Percentiles rank a stretch among this genome's conserved stretches.
Conservation (phyloP, 2,888 invertebrate species). For the Leucophenga maculata region DNA sequence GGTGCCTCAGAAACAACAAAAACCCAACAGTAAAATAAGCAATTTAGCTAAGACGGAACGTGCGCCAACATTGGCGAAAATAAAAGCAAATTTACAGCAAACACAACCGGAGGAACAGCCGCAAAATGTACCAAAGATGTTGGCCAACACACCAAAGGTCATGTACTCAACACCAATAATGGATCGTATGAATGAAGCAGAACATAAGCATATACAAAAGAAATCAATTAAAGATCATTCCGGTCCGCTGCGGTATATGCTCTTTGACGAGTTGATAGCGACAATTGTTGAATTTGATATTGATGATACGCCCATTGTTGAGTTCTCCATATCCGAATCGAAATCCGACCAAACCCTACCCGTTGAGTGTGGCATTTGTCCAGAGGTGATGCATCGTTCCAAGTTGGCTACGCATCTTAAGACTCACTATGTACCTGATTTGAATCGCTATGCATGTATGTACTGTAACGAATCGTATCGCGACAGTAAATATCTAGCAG, state of each 20-base stretch:
- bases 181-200: no score
- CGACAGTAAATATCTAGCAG: slow-evolving; percentile 66
- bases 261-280: slow-evolving; percentile 65
- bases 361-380: slow-evolving; percentile 66
- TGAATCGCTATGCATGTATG: slow-evolving; percentile 63
- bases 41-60: background rate
- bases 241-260: slow-evolving; percentile 59
- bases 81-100: background rate
- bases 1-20: no score
- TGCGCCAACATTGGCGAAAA: background rate
- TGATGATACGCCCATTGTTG: slow-evolving; percentile 62
- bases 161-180: background rate
- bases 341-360: slow-evolving; percentile 59
- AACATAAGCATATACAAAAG: slow-evolving; percentile 23
- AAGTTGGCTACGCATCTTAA: slow-evolving; percentile 60
- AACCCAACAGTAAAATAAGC: background rate
- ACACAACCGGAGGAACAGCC: background rate
- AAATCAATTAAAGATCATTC: slow-evolving; percentile 51
- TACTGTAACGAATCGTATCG: slow-evolving; percentile 65
- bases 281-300: slow-evolving; percentile 66
- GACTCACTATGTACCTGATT: slow-evolving; percentile 58
- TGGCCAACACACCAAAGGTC: no score
- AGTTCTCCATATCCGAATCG: slow-evolving; percentile 57
- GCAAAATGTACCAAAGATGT: no score
- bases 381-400: slow-evolving; percentile 60